Base-by-base conservation (phyloP, 2,113 vertebrate genomes). In the Apeltes quadracus region DNA sequence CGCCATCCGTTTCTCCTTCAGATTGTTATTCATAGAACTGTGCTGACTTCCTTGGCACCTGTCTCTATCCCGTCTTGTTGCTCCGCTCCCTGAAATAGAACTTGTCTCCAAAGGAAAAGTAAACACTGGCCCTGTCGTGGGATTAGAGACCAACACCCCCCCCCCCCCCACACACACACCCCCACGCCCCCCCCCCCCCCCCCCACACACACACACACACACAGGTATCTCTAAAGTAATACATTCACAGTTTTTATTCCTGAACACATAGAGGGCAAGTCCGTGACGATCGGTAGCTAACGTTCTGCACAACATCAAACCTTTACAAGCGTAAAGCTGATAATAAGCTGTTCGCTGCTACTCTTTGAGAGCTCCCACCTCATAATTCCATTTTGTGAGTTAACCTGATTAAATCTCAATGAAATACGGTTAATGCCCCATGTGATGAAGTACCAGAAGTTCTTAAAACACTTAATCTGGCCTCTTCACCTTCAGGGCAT, bases 21-120 rank as follows among this genome's bases (percentile, higher is more conserved):
- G 82, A 66, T 78, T 87, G 88, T 87, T 91, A 89, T 90, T 89
- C 87, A 86, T 88, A 87, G 85, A 80, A 59, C 73, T 68, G 69
- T 1, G 48, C 85, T 83, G 79, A 89, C 83, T 89, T 91, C 88
- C 88, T 91, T 89, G 90, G 89, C 90, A 92, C 90, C 90, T 92
- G 91, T 92, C 84, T 87, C 75, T 77, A 88, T 74, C 77, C 63
- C 56, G 67, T 89, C 89, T 86, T 83, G 81, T 78, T 81, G 74
- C 88, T 88, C 71, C 32, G 70, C 85, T 85, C 83, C 91, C 84
- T 89, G 80, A 91, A 91, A 91, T 91, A 91, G 90, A 90, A 76
- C 76, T 81, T 57, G 82, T 91, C 84, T 91, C 86, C 74, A 83
- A 89, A 89, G 88, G 77, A 86, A 82, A 78, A 90, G 86, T 84